A percentile compares a stretch with the other conserved stretches of the same genome.
Conservation (phyloP, 2,888 invertebrate species). For the Leucophenga maculata region DNA sequence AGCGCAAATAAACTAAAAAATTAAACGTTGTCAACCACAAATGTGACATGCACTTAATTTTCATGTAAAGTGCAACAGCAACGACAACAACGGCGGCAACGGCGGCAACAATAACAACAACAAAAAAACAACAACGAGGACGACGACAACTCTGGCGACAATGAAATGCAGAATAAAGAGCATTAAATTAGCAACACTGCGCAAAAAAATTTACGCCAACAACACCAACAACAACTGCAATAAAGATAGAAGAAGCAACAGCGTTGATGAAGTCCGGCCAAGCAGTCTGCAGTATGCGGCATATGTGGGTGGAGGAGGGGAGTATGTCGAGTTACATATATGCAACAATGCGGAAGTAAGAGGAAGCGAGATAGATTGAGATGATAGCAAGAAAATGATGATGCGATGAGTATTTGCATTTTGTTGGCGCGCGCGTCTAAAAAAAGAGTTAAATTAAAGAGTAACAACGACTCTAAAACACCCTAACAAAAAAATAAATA, state of each 20-base stretch:
- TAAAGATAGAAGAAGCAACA: neutral
- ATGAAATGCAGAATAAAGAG: neutral
- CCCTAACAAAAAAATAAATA: neutral
- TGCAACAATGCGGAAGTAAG: neutral
- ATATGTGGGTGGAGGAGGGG: neutral
- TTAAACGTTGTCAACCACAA: slow-evolving; percentile 64
- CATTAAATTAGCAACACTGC: slow-evolving; percentile 15
- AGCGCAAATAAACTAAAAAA: slow-evolving; percentile 47
- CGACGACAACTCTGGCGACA: neutral
- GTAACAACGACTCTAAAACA: slow-evolving; percentile 3
- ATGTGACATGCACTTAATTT: slow-evolving; percentile 63
- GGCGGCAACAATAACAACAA: slow-evolving; percentile 16
- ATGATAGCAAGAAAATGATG: too few species aligned
- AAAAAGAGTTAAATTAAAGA: too few species aligned
- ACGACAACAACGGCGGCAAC: slow-evolving; percentile 4
- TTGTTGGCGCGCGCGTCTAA: neutral
- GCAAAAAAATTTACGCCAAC: neutral
- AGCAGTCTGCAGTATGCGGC: neutral
- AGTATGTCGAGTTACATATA: neutral
- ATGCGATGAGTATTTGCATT: slow-evolving; percentile 4
- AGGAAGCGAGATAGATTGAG: too few species aligned
- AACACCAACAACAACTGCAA: slow-evolving; percentile 1
- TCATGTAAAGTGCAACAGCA: slow-evolving; percentile 52
- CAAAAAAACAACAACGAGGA: slow-evolving; percentile 9
- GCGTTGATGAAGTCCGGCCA: neutral